Evolutionary conservation across 2,888 invertebrate species (phyloP).

Genomic region (Fissipunctia ypsillon): DNA sequence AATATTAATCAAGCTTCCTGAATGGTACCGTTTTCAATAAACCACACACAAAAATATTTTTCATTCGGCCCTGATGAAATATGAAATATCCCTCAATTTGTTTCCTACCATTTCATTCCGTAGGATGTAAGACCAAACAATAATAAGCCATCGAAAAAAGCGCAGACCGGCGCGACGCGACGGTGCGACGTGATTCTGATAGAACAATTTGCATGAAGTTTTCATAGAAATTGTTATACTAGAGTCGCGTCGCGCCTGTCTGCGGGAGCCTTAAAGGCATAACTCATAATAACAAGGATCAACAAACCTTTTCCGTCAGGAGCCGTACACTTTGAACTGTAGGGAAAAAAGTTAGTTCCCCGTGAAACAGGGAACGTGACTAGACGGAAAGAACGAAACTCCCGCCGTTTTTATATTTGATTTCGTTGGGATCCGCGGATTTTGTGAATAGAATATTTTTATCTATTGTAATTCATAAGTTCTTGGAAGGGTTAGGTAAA

Average conservation of each 20-base stretch:
- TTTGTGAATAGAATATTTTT: slow-evolving; percentile 58
- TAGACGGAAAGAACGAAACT: slow-evolving; percentile 68
- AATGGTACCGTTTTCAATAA: neutral
- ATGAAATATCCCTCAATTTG: slow-evolving; percentile 11
- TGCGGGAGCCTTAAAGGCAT: too few relatives aligned
- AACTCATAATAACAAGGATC: slow-evolving; percentile 59
- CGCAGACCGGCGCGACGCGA: too few relatives aligned
- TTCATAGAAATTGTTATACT: too few relatives aligned
- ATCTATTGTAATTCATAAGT: slow-evolving; percentile 45
- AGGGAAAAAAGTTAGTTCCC: slow-evolving; percentile 67
- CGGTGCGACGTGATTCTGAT: too few relatives aligned
- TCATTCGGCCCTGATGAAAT: neutral
- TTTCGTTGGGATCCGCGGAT: slow-evolving; percentile 45
- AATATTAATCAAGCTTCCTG: neutral
- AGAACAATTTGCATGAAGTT: too few relatives aligned
- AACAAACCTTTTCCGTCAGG: slow-evolving; percentile 62
- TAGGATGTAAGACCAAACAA: slow-evolving; percentile 2
- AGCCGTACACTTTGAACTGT: slow-evolving; percentile 61
- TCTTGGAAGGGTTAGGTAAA: slow-evolving; percentile 14
- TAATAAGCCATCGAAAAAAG: slow-evolving; percentile 53
- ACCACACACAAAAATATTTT: neutral
- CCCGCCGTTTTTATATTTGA: slow-evolving; percentile 63
- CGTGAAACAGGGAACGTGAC: slow-evolving; percentile 72
- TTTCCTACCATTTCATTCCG: slow-evolving; percentile 4
- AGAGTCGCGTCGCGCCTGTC: too few relatives aligned